phyloP scores from a whole-genome alignment of 2,888 invertebrate species.

The Pristionchus japonicus region DNA sequence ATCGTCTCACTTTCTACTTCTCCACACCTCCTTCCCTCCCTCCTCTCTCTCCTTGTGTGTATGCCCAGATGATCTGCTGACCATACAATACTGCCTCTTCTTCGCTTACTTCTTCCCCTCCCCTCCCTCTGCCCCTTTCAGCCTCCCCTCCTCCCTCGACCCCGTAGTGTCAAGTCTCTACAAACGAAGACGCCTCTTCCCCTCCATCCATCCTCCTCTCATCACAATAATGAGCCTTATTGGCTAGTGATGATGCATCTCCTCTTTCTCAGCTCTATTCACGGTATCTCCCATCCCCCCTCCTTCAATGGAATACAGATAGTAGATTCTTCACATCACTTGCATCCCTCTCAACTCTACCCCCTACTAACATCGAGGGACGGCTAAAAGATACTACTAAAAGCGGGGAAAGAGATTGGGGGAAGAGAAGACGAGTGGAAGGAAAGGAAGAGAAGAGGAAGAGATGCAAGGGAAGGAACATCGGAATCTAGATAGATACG shows the following conservation, averaged over 20 bases:
- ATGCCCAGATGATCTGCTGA: constrained; percentile 32
- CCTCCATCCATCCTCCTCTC: too few species aligned
- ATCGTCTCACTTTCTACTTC: constrained; percentile 2
- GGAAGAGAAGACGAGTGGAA: background rate
- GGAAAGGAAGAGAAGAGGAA: background rate
- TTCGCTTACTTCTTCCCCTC: constrained; percentile 3
- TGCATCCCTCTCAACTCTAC: background rate
- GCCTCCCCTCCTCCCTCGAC: background rate
- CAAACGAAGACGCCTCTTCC: constrained; percentile 10
- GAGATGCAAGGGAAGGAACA: background rate
- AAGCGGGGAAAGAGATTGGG: background rate
- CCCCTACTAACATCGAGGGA: background rate
- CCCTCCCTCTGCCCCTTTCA: background rate
- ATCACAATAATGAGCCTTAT: too few species aligned
- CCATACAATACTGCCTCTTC: constrained; percentile 25
- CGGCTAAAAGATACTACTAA: background rate
- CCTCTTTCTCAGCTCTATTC: background rate
- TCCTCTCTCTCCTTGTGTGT: background rate
- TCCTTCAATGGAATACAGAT: background rate
- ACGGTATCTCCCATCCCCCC: background rate
- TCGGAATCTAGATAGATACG: constrained; percentile 1
- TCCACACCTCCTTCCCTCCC: background rate
- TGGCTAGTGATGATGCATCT: too few species aligned
- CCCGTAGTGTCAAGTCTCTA: constrained; percentile 35
- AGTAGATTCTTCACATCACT: background rate